Conservation (phyloP, 2,113 vertebrate species). For the Phalacrocorax pelagicus region DNA sequence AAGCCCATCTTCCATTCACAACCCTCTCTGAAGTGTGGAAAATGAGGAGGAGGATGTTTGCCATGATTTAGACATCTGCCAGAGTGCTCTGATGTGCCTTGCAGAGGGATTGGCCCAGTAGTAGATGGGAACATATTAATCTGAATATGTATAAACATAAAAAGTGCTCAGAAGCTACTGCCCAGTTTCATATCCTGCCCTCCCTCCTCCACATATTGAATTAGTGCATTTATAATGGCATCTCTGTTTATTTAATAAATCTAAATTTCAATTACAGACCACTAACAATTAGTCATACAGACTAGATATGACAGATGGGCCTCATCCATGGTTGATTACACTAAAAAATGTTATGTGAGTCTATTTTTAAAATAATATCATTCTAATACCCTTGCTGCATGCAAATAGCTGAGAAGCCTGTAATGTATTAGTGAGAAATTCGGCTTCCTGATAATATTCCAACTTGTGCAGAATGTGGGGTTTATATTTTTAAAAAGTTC, state of each 20-base stretch:
- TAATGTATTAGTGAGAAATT: neutral
- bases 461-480: neutral
- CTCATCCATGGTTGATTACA: slow-evolving; percentile 44
- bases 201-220: neutral
- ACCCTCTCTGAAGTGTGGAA: neutral
- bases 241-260: slow-evolving; percentile 53
- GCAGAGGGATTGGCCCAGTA: neutral
- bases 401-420: neutral
- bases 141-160: slow-evolving; percentile 31
- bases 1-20: neutral
- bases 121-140: slow-evolving; percentile 1
- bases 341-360: slow-evolving; percentile 34
- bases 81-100: neutral
- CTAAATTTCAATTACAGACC: slow-evolving; percentile 58
- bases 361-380: slow-evolving; percentile 61
- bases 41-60: neutral
- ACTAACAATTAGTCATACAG: slow-evolving; percentile 51
- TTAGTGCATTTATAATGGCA: slow-evolving; percentile 46
- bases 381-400: slow-evolving; percentile 14
- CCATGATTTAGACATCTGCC: neutral
- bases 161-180: slow-evolving; percentile 15
- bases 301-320: slow-evolving; percentile 56
- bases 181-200: neutral
- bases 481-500: neutral
- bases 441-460: neutral